A percentile compares a stretch with the other conserved stretches of the same genome.
Conservation (phyloP, 2,113 vertebrate genomes). For the Seriola aureovittata region DNA sequence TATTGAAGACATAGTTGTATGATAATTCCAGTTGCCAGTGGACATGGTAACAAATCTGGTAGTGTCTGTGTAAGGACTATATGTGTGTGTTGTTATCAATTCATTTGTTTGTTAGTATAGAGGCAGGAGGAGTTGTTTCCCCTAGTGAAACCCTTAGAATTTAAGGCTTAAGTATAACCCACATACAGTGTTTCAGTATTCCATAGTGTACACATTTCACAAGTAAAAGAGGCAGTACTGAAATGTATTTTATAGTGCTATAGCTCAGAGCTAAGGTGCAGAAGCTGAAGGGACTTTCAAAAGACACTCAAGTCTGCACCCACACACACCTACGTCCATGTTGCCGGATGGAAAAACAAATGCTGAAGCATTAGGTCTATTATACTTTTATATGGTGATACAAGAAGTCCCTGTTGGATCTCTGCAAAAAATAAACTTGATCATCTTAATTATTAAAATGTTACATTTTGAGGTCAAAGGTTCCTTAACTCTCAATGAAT, state of each 20-base stretch:
- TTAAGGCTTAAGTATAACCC: neutral
- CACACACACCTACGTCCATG: conserved; percentile 12
- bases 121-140: neutral
- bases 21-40: neutral
- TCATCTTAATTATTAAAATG: neutral
- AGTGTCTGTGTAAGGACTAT: neutral
- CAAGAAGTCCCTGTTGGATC: neutral
- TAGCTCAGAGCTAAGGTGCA: conserved; percentile 6
- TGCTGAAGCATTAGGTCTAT: neutral
- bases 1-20: too few relatives aligned
- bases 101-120: neutral
- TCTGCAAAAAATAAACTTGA: neutral
- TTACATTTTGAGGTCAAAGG: neutral
- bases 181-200: too few relatives aligned
- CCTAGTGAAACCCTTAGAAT: neutral
- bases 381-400: neutral
- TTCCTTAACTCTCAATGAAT: neutral
- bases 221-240: neutral
- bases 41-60: neutral
- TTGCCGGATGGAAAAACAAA: neutral
- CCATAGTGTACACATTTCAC: neutral
- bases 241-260: neutral
- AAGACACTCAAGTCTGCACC: neutral
- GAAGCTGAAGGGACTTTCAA: conserved; percentile 36
- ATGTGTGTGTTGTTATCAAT: neutral